phyloP scores from a whole-genome alignment of 2,888 invertebrate genomes.

The Alcis repandata region DNA sequence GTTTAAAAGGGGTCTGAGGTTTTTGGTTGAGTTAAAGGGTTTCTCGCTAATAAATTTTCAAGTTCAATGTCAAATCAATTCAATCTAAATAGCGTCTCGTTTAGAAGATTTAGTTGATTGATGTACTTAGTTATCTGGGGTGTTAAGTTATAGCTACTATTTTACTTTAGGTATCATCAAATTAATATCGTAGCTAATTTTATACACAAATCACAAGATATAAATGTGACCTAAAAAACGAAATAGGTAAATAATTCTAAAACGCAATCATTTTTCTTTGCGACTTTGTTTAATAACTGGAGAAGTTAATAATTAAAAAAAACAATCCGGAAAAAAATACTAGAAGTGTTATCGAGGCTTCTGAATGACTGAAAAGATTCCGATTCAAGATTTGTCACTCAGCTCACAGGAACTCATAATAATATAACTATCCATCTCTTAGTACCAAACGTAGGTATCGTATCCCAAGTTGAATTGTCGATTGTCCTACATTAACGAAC shows the following conservation, averaged over 20 bases:
- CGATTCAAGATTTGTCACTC: too few relatives aligned
- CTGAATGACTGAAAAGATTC: neutral
- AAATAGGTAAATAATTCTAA: too few relatives aligned
- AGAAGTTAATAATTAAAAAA: too few relatives aligned
- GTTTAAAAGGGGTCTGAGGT: constrained; percentile 42
- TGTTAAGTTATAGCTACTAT: too few relatives aligned
- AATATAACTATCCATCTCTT: constrained; percentile 47
- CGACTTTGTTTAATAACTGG: too few relatives aligned
- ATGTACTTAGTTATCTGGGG: constrained; percentile 5
- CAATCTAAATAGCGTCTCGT: constrained; percentile 52
- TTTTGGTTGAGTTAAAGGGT: constrained; percentile 51
- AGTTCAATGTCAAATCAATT: constrained; percentile 69
- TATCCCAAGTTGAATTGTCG: constrained; percentile 69
- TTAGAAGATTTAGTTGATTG: constrained; percentile 45
- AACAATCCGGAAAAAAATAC: too few relatives aligned
- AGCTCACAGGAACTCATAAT: too few relatives aligned
- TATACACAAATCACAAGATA: too few relatives aligned
- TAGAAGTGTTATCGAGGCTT: neutral
- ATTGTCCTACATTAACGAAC: constrained; percentile 84
- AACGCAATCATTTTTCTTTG: too few relatives aligned
- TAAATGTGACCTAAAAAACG: too few relatives aligned
- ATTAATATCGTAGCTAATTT: too few relatives aligned
- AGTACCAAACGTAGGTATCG: constrained; percentile 65
- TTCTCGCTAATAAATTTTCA: constrained; percentile 65
- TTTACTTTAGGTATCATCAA: too few relatives aligned